phyloP scores from a whole-genome alignment of 2,797 vertebrate genomes.

The Gambusia yucatana region DNA sequence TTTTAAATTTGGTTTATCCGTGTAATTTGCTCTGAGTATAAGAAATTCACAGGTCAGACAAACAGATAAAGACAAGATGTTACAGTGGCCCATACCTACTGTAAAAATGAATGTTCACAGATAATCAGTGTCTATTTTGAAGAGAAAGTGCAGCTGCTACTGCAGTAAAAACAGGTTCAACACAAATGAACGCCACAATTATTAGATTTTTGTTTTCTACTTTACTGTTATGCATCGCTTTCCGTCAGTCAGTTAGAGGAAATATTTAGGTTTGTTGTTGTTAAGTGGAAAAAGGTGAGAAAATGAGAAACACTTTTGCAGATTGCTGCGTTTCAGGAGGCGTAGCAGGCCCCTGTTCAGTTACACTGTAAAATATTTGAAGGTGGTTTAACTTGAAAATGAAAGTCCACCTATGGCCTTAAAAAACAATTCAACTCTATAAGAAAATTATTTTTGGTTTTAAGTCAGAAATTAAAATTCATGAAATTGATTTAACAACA shows the following conservation, averaged over 20 bases:
- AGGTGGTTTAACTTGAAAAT: too few relatives aligned
- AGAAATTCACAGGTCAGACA: background rate
- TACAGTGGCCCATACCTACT: background rate
- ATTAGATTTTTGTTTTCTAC: background rate
- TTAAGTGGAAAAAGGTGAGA: background rate
- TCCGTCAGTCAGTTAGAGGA: background rate
- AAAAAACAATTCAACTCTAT: too few relatives aligned
- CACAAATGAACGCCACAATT: background rate
- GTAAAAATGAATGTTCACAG: background rate
- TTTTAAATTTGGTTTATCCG: too few relatives aligned
- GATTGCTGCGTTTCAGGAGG: background rate
- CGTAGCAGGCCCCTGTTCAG: background rate
- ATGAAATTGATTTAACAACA: too few relatives aligned
- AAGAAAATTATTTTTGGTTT: too few relatives aligned
- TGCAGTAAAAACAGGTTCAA: too few relatives aligned
- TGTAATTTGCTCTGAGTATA: background rate
- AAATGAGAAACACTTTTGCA: background rate
- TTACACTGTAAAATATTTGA: background rate
- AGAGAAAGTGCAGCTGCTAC: background rate
- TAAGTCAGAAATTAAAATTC: too few relatives aligned
- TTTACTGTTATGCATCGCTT: background rate
- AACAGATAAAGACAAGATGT: background rate
- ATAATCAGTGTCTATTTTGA: background rate
- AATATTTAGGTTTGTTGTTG: background rate
- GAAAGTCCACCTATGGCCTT: too few relatives aligned